Evolutionary conservation across 2,113 vertebrate genomes (phyloP).

Genomic region (Australoheros scitulus): DNA sequence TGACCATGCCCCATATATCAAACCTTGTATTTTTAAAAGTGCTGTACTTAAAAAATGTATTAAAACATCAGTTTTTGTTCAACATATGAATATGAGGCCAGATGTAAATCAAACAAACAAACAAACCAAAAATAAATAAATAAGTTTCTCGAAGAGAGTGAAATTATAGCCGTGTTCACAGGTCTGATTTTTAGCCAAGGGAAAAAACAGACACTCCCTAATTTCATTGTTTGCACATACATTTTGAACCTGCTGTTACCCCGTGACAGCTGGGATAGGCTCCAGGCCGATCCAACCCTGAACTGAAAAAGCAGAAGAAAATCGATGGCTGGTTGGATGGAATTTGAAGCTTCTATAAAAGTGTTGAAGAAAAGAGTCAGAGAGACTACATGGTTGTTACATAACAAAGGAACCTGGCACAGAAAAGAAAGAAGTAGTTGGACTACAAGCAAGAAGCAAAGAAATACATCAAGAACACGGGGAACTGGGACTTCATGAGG

Average conservation of each 20-base stretch:
- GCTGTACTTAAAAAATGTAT: slow-evolving; percentile 64
- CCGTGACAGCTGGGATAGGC: neutral
- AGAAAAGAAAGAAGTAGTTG: neutral
- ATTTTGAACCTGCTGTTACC: rapidly evolving
- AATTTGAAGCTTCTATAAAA: neutral
- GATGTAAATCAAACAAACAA: too few relatives aligned
- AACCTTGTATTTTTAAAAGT: slow-evolving; percentile 79
- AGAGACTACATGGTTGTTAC: neutral
- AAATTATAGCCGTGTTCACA: neutral
- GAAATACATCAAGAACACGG: neutral
- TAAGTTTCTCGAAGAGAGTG: too few relatives aligned
- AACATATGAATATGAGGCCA: too few relatives aligned
- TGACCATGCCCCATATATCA: slow-evolving; percentile 20
- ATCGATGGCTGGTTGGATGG: neutral
- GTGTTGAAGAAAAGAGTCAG: neutral
- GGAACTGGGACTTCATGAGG: too few relatives aligned
- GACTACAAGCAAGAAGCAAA: neutral
- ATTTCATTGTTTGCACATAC: neutral
- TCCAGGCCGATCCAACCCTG: neutral
- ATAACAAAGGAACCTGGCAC: neutral
- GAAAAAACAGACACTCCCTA: neutral
- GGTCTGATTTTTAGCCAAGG: neutral
- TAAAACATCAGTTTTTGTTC: too few relatives aligned
- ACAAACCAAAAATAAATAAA: too few relatives aligned
- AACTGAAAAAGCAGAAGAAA: neutral